Conservation (phyloP, 1,140 invertebrate species). For the Aphelinus certus region DNA sequence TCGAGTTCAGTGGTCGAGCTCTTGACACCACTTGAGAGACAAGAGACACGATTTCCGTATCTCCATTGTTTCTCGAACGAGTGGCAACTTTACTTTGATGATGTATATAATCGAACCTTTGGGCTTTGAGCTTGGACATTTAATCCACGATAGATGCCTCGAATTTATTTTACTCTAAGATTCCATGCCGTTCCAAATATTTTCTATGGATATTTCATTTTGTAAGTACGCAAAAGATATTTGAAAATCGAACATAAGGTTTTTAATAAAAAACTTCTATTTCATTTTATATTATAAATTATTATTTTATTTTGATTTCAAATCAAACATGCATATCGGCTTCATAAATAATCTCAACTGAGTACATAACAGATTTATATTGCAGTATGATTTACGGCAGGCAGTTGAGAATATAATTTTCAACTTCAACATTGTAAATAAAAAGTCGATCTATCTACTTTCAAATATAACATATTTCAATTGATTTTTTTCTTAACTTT, state of each 20-base stretch:
- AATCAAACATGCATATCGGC: constrained; percentile 35
- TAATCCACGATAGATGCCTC: no score
- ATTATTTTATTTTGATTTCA: constrained; percentile 26
- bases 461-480: no score
- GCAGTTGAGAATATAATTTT: constrained; percentile 6
- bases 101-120: neutral
- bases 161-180: no score
- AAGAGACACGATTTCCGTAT: constrained; percentile 18
- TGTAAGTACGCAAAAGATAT: no score
- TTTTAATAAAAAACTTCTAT: no score
- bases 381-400: constrained; percentile 9
- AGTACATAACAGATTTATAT: constrained; percentile 29
- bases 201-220: no score
- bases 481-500: no score
- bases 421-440: neutral
- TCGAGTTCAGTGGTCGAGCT: constrained; percentile 13
- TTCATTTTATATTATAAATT: neutral
- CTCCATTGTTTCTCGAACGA: constrained; percentile 12
- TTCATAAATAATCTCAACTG: constrained; percentile 21
- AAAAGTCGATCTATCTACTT: no score
- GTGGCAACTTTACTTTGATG: constrained; percentile 17
- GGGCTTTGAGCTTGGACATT: no score
- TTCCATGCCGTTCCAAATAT: no score
- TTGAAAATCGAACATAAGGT: no score
- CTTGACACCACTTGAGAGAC: constrained; percentile 13